Base-by-base conservation (phyloP, 1,140 invertebrate species). In the Rhopalosiphum maidis region DNA sequence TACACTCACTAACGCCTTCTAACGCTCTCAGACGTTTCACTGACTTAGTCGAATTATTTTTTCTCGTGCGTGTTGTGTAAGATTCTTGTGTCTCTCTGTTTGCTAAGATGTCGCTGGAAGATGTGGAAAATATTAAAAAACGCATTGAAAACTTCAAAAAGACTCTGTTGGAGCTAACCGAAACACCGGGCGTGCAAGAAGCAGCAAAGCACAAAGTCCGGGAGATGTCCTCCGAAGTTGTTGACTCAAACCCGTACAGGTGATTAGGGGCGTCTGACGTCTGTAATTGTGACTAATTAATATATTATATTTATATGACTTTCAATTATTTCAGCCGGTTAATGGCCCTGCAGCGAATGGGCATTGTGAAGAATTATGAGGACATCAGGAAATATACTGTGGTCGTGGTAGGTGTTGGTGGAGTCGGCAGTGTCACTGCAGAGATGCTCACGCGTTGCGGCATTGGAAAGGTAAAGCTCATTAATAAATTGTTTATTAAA, bases 401-500 rank as follows among this genome's bases (percentile, higher is more conserved):
- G 21, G 98, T 98, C 48, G 97, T 99, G 89, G 98, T 99, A 46
- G 99, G 99, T n/a, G 97, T 99, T 25, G 99, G 99, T 88, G 99
- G 99, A 91, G 99, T 99, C 93, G 99, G 99, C 35, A 99, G 98
- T 96, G 99, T 99, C 6, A 99, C 99, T 22, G 99, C 99, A 93
- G 99, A 99, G 96, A 99, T 99, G 99, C 96, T 99, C 48, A 98
- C 98, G 37, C 96, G 99, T 94, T 99, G 99, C 96, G 99, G 99
- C 48, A 98, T 99, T 94, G 99, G 99, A 94, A 99, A 99, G 96
- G 97, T 98, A 95, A 94, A 93, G 55, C 89, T 48, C 15, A 0
- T 18, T 77, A 77, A 35, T n/a, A 51, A 77, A 35, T n/a, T 18
- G 48, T 51, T 15, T 51, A 51, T 51, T 18, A 51, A 18, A 51